Percentiles rank a stretch among this genome's conserved stretches.
Conservation (phyloP, 2,888 invertebrate species). For the Apamea monoglypha region DNA sequence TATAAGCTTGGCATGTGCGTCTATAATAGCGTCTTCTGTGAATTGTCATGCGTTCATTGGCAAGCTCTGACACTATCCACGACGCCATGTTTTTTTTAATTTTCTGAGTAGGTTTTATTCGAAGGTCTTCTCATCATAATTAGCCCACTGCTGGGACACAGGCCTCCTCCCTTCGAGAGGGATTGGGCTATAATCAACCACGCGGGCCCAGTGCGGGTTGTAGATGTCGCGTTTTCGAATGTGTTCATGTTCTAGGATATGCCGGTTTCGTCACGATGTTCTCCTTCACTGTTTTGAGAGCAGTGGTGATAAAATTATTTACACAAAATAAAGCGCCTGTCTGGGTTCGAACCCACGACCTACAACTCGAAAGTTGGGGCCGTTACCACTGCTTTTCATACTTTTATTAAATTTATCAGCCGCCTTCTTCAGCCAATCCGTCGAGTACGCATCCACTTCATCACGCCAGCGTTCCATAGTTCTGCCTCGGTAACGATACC, state of each 20-base stretch:
- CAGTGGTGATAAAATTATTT: no score
- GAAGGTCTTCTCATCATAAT: background rate
- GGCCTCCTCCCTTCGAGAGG: background rate
- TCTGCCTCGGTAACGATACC: background rate
- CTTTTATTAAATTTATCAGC: background rate
- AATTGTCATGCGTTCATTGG: slow-evolving; percentile 5
- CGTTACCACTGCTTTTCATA: background rate
- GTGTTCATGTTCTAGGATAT: no score
- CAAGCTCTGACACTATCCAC: background rate
- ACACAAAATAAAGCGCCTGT: no score
- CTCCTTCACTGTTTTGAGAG: no score
- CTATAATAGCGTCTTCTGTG: slow-evolving; percentile 10
- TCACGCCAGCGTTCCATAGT: background rate
- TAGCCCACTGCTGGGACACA: background rate
- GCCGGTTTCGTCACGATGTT: no score
- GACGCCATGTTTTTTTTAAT: background rate
- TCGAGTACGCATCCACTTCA: background rate
- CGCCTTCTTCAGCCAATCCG: background rate
- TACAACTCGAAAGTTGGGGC: no score
- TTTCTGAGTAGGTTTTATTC: background rate
- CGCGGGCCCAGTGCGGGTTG: no score
- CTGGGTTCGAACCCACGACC: no score
- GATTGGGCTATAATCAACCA: no score
- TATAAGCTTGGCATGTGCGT: slow-evolving; percentile 43
- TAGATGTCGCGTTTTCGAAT: no score